Conservation (phyloP, 2,888 invertebrate species). For the Yponomeuta malinellus region DNA sequence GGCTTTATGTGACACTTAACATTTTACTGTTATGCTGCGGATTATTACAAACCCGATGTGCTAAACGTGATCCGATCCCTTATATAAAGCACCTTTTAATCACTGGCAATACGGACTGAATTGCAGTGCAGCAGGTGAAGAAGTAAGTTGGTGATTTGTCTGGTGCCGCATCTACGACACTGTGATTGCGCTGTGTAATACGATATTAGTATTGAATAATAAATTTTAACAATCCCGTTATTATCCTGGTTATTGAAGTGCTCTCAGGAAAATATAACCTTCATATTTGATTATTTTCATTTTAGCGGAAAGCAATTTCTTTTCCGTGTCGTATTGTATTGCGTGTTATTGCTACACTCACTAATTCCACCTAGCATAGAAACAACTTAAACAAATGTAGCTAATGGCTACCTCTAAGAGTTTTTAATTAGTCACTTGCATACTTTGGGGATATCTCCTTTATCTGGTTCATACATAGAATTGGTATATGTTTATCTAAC, state of each 20-base stretch:
- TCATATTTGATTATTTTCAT: neutral
- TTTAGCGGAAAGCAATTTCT: neutral
- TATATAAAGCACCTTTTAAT: neutral
- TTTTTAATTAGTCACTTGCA: too few relatives aligned
- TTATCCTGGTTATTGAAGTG: neutral
- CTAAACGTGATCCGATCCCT: neutral
- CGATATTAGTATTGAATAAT: neutral
- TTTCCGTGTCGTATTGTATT: neutral
- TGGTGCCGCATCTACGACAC: neutral
- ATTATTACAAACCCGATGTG: conserved; percentile 6
- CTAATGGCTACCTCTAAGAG: too few relatives aligned
- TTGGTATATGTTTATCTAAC: too few relatives aligned
- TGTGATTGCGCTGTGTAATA: neutral
- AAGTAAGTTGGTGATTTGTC: neutral
- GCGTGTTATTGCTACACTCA: too few relatives aligned
- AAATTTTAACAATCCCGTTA: neutral
- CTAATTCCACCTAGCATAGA: too few relatives aligned
- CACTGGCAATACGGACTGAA: neutral
- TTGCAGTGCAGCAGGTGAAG: neutral
- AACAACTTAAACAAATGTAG: too few relatives aligned
- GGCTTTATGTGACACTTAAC: conserved; percentile 11
- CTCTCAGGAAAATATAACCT: neutral
- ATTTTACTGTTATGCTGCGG: conserved; percentile 9
- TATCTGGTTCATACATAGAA: too few relatives aligned
- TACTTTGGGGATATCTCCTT: too few relatives aligned